Evolutionary conservation across 2,113 vertebrate genomes (phyloP).

Genomic region (Hemibagrus wyckioides): DNA sequence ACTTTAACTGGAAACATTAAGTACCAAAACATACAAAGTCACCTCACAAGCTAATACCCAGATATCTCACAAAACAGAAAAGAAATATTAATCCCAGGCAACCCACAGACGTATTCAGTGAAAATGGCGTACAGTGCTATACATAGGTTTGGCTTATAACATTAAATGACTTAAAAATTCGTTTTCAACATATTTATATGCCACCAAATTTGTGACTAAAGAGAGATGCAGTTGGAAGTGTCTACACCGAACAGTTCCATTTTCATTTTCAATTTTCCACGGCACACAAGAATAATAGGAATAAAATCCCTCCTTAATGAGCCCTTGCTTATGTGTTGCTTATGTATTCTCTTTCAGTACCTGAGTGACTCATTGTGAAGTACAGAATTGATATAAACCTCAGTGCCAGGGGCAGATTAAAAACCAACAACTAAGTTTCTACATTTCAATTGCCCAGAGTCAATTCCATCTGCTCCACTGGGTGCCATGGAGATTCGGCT

Average conservation of each 20-base stretch:
- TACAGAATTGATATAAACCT: constrained; percentile 30
- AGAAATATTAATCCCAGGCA: constrained; percentile 37
- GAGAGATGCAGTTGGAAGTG: constrained; percentile 26
- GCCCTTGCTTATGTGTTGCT: constrained; percentile 27
- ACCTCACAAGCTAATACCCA: neutral
- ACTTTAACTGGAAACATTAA: constrained; percentile 1
- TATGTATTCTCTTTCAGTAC: constrained; percentile 46
- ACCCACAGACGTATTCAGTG: neutral
- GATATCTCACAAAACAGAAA: constrained; percentile 20
- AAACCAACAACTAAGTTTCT: constrained; percentile 40
- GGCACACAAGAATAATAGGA: constrained; percentile 37
- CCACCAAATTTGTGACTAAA: constrained; percentile 2
- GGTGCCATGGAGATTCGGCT: constrained; percentile 51
- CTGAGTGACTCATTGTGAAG: constrained; percentile 48
- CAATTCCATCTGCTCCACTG: constrained; percentile 49
- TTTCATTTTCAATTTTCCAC: constrained; percentile 38
- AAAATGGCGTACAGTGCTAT: constrained; percentile 10
- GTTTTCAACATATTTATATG: constrained; percentile 9
- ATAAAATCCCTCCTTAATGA: constrained; percentile 41
- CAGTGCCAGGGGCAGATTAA: constrained; percentile 47
- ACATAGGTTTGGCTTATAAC: constrained; percentile 16
- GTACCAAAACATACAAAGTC: neutral
- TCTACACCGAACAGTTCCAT: constrained; percentile 22
- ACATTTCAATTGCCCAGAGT: constrained; percentile 48
- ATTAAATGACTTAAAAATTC: neutral